These are phyloP conservation scores for Sitobion miscanthi DNA, from an alignment of 1,140 invertebrate genomes.

Conservation along the genomic window DNA sequence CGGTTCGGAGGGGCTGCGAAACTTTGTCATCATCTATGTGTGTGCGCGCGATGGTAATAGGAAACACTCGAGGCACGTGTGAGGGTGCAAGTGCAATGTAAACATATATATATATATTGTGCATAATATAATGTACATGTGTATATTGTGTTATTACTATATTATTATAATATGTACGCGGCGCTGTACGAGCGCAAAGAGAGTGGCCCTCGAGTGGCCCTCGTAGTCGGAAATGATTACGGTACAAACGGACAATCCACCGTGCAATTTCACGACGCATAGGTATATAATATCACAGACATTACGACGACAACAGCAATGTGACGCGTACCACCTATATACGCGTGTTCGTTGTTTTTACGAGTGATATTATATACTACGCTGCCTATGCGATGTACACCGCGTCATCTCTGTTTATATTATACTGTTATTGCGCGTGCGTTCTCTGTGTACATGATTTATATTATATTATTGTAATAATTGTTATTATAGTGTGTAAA, in stretches of 20 bases:
- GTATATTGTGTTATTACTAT: no score
- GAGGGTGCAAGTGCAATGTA: neutral
- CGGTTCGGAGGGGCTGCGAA: neutral
- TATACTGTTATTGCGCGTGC: no score
- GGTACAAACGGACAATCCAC: slow-evolving; percentile 15
- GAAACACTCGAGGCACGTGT: neutral
- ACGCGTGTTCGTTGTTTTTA: no score
- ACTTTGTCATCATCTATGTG: neutral
- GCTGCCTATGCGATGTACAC: no score
- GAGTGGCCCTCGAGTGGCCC: neutral
- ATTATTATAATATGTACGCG: no score
- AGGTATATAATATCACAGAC: neutral
- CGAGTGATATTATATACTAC: no score
- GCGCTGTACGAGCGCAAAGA: neutral
- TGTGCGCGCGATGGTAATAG: neutral
- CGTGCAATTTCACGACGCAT: neutral
- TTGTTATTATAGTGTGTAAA: neutral
- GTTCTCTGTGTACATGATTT: neutral
- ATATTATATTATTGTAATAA: no score
- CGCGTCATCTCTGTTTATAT: neutral
- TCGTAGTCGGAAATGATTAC: neutral
- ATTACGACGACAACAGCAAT: neutral
- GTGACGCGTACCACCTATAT: neutral
- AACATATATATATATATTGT: neutral
- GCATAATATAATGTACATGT: no score